phyloP scores from a whole-genome alignment of 2,888 invertebrate species.

The Caenorhabditis auriculariae region DNA sequence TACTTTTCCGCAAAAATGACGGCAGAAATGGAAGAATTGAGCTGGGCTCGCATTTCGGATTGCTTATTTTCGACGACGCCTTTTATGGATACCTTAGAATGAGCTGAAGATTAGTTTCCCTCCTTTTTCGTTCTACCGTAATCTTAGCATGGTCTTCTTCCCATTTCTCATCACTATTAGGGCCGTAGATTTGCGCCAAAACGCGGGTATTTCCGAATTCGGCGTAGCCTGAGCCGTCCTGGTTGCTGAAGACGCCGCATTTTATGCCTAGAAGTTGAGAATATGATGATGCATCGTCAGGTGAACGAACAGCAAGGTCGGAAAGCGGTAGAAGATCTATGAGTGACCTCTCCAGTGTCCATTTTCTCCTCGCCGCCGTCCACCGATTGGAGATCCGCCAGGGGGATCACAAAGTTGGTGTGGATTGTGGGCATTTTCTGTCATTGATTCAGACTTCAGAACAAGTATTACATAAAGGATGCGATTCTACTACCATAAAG shows the following conservation, averaged over 20 bases:
- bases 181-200: constrained; percentile 38
- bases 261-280: constrained; percentile 27
- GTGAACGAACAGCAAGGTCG: constrained; percentile 16
- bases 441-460: neutral
- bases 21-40: constrained; percentile 27
- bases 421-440: constrained; percentile 14
- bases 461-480: neutral
- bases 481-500: neutral
- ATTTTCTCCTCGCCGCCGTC: constrained; percentile 5
- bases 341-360: neutral
- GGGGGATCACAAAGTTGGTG: constrained; percentile 14
- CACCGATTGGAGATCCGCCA: constrained; percentile 3
- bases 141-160: constrained; percentile 22
- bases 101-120: neutral
- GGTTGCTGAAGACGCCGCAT: constrained; percentile 38
- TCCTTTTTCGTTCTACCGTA: too few relatives aligned
- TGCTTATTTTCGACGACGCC: constrained; percentile 18
- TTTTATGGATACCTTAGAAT: constrained; percentile 10
- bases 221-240: constrained; percentile 43
- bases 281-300: neutral
- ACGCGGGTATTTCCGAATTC: constrained; percentile 45
- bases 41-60: constrained; percentile 25
- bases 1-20: constrained; percentile 36
- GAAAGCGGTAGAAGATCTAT: constrained; percentile 6
- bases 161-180: constrained; percentile 28